Evolutionary conservation across 2,113 vertebrate genomes (phyloP).

Genomic region (Myocastor coypus): DNA sequence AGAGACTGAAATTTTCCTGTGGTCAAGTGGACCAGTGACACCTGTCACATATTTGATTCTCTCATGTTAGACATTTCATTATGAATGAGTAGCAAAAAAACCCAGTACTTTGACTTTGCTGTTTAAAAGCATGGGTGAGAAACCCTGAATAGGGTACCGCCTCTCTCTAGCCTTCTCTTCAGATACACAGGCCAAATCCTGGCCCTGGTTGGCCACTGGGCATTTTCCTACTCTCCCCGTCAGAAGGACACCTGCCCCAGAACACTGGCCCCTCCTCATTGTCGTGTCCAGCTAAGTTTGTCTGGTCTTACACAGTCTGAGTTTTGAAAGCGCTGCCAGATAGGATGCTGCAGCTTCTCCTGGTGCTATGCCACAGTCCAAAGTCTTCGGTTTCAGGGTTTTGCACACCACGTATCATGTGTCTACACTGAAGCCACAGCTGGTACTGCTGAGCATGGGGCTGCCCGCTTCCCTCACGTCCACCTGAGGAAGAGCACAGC

Average conservation of each 20-base stretch:
- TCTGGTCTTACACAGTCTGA: not conserved
- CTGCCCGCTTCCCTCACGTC: not conserved
- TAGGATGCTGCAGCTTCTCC: not conserved
- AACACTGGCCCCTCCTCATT: not conserved
- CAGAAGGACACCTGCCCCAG: not conserved
- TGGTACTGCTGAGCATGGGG: not conserved
- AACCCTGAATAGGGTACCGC: not conserved
- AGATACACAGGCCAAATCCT: not conserved
- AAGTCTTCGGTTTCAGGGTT: not conserved
- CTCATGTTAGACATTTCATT: not conserved
- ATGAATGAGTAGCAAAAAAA: not conserved
- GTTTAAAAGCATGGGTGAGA: not conserved
- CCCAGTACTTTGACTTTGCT: slow-evolving; percentile 1
- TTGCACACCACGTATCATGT: not conserved
- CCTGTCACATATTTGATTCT: not conserved
- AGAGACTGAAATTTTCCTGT: not conserved
- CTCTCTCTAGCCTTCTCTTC: not conserved
- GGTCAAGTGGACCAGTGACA: not conserved
- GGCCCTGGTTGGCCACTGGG: too few relatives aligned
- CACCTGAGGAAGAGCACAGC: not conserved
- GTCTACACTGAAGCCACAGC: accelerated
- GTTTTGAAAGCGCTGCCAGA: not conserved
- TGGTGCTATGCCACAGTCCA: not conserved
- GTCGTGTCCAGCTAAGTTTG: not conserved
- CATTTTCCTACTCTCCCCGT: accelerated